Evolutionary conservation across 2,113 vertebrate genomes (phyloP).

Genomic region (Lucifuga dentata): DNA sequence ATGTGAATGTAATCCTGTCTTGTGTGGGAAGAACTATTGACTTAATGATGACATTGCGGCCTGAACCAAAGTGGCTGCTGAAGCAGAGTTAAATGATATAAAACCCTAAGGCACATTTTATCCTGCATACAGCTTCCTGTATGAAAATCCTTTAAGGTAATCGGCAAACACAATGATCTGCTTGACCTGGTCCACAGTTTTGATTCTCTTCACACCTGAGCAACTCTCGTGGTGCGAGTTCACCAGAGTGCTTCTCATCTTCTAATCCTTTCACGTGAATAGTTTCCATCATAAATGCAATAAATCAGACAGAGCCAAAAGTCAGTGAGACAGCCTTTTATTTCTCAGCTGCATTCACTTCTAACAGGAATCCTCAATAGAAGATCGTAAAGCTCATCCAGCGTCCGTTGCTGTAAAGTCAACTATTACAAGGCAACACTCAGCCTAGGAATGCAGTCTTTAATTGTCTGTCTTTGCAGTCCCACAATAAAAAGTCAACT

Average conservation of each 20-base stretch:
- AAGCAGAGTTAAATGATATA: conserved; percentile 17
- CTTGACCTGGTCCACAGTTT: conserved; percentile 2
- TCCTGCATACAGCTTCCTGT: conserved; percentile 4
- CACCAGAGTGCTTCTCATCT: background rate
- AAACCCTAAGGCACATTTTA: conserved; percentile 18
- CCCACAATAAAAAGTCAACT: conserved; percentile 76
- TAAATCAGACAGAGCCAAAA: background rate
- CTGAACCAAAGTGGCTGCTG: background rate
- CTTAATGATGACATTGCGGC: conserved; percentile 1
- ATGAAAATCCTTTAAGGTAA: background rate
- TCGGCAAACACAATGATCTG: conserved; percentile 5
- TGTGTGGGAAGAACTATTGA: background rate
- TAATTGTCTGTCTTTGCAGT: conserved; percentile 75
- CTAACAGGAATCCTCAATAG: conserved; percentile 51
- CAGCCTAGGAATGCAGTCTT: conserved; percentile 78
- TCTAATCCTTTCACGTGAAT: too few species aligned
- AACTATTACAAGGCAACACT: conserved; percentile 74
- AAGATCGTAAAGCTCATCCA: conserved; percentile 53
- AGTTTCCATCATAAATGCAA: background rate
- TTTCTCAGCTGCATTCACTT: conserved; percentile 25
- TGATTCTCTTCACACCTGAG: background rate
- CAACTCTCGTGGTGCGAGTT: background rate
- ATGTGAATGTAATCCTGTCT: background rate
- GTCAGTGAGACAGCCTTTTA: conserved; percentile 16
- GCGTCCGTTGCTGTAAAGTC: conserved; percentile 69